Conservation (phyloP, 1,140 invertebrate species). For the Akabosia matsudoensis region DNA sequence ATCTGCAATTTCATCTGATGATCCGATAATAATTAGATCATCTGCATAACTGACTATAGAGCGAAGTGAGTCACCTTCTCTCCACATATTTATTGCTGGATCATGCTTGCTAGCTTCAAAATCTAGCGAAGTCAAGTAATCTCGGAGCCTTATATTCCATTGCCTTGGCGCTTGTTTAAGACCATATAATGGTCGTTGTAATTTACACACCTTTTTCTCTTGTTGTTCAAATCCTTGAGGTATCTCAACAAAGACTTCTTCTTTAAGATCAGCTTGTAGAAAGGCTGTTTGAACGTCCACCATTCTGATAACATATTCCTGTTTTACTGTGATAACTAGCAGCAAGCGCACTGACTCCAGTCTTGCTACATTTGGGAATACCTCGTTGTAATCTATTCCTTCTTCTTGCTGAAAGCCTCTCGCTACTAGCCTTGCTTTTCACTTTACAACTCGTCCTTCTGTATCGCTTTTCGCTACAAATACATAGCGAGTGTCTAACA, state of each 20-base stretch:
- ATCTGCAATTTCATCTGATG: slow-evolving; percentile 42
- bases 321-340: slow-evolving; percentile 44
- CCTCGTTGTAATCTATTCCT: slow-evolving; percentile 49
- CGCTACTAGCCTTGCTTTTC: slow-evolving; percentile 52
- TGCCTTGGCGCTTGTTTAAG: slow-evolving; percentile 52
- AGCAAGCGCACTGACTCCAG: slow-evolving; percentile 47
- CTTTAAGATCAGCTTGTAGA: slow-evolving; percentile 48
- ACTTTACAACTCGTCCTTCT: slow-evolving; percentile 23
- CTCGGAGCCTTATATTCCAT: slow-evolving; percentile 49
- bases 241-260: slow-evolving; percentile 47
- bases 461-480: slow-evolving; percentile 24
- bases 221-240: slow-evolving; percentile 36
- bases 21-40: slow-evolving; percentile 48
- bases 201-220: slow-evolving; percentile 26
- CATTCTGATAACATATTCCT: slow-evolving; percentile 45
- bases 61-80: slow-evolving; percentile 35
- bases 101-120: not conserved
- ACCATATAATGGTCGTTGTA: slow-evolving; percentile 53
- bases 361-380: slow-evolving; percentile 49
- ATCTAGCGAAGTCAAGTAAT: not conserved
- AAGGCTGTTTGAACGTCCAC: slow-evolving; percentile 50
- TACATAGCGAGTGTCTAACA: slow-evolving; percentile 30
- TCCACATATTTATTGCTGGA: not conserved
- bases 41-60: slow-evolving; percentile 50
- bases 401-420: slow-evolving; percentile 50